Base-by-base conservation (phyloP, 2,113 vertebrate genomes). In the Onychostruthus taczanowskii region DNA sequence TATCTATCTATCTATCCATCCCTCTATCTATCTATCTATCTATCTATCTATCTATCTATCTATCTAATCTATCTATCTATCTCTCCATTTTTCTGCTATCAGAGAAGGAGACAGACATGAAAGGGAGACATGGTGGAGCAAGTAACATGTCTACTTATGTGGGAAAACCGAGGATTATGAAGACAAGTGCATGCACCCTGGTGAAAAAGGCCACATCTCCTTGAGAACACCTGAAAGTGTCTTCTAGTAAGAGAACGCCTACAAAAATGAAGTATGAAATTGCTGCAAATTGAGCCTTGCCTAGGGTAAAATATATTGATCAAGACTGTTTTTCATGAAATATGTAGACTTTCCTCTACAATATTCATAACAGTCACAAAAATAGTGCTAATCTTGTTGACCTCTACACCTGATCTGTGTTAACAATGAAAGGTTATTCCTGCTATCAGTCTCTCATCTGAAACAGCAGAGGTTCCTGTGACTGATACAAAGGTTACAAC, bases 71-170 rank as follows among this genome's bases (percentile, higher is more conserved):
- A 10, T 39, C 39, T 41, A 41, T 41, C 41, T 56, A 20, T n/a
- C 7, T 49, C 7, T 70, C 13, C 3, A 30, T 89, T 83, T 92
- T 87, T 63, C 44, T 67, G 16, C 52, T 49, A 9, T 35, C 26
- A 53, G 4, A 92, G 31, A 23, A 84, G 24, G 14, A 70, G n/a
- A 16, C 4, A 24, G 17, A 23, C 3, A 2, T 13, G 46, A 43
- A 84, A 9, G 11, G 19, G 31, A 56, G 7, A 9, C 5, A 33
- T 68, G 10, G 27, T 33, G 26, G 8, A 49, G 16, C 13, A 59
- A 62, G 27, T 6, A 67, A 13, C 14, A 23, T 2, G 1, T 61
- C 47, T 41, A 1, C 6, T 24, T 44, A 11, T 7, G 4, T 33
- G 16, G 23, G 13, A 83, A 76, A 79, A 39, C 16, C n/a, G 33